These are phyloP conservation scores for Onychorhynchus coronatus DNA, from an alignment of 2,113 vertebrate genomes.

Conservation along the genomic window DNA sequence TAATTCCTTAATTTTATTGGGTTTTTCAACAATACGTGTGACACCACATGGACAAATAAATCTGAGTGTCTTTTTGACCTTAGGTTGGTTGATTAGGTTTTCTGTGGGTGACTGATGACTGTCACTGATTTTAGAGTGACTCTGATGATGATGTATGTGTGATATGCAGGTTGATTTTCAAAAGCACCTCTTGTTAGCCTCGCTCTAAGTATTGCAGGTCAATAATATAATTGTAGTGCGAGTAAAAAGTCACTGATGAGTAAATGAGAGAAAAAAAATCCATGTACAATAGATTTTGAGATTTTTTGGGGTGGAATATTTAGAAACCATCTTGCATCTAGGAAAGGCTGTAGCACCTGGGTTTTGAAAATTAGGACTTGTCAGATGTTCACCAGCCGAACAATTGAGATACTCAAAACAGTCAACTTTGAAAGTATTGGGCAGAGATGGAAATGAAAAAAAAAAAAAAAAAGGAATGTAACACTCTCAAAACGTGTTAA, in stretches of 20 bases:
- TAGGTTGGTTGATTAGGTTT: slow-evolving; percentile 17
- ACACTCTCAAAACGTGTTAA: not conserved
- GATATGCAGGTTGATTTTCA: not conserved
- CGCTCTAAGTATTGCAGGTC: not conserved
- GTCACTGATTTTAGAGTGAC: slow-evolving; percentile 21
- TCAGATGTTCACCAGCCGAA: not conserved
- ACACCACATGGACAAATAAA: not conserved
- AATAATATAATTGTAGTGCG: not conserved
- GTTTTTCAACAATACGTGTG: not conserved
- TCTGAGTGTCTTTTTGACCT: not conserved
- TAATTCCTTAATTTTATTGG: not conserved
- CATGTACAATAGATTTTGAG: not conserved
- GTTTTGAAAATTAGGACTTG: not conserved
- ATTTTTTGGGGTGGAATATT: not conserved
- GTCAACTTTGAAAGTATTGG: not conserved
- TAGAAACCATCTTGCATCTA: not conserved
- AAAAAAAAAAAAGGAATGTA: not conserved
- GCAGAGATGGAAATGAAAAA: not conserved
- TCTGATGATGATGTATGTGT: not conserved
- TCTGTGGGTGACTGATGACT: slow-evolving; percentile 9
- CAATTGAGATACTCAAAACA: not conserved
- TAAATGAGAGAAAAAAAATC: not conserved
- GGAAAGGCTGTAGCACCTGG: not conserved
- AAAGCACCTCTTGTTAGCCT: not conserved
- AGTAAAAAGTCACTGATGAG: not conserved